A percentile compares a stretch with the other conserved stretches of the same genome.
Conservation (phyloP, 2,888 invertebrate species). For the Drosophila mimetica region DNA sequence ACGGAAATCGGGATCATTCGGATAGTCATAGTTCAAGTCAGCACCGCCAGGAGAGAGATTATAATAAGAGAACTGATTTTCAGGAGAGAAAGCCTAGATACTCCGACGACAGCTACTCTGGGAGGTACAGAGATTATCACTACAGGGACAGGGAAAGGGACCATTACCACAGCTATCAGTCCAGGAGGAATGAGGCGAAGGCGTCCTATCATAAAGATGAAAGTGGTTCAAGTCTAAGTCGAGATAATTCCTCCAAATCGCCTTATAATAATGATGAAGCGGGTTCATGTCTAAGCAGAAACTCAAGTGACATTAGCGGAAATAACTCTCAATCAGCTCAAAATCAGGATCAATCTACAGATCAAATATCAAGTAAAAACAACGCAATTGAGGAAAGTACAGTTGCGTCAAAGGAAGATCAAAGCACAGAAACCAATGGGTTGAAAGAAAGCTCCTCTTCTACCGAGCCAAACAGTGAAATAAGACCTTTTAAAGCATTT, state of each 20-base stretch:
- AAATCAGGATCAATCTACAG: background rate
- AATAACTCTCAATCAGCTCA: background rate
- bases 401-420: background rate
- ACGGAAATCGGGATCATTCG: background rate
- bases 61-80: slow-evolving; percentile 10
- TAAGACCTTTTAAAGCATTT: background rate
- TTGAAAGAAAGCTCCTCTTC: background rate
- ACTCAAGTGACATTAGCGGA: background rate
- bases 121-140: slow-evolving; percentile 7
- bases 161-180: slow-evolving; percentile 4
- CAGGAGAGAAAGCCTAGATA: slow-evolving; percentile 4
- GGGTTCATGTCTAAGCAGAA: background rate
- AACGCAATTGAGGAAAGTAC: background rate
- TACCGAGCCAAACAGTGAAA: background rate
- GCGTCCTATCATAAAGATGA: background rate
- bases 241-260: background rate
- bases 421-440: background rate
- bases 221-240: background rate
- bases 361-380: background rate
- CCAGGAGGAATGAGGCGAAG: background rate
- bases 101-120: slow-evolving; percentile 1
- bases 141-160: slow-evolving; percentile 3
- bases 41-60: slow-evolving; percentile 24
- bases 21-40: background rate
- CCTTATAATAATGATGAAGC: slow-evolving; percentile 1